These are phyloP conservation scores for Peromyscus nudipes DNA, from an alignment of 2,797 vertebrate genomes.

Conservation along the genomic window DNA sequence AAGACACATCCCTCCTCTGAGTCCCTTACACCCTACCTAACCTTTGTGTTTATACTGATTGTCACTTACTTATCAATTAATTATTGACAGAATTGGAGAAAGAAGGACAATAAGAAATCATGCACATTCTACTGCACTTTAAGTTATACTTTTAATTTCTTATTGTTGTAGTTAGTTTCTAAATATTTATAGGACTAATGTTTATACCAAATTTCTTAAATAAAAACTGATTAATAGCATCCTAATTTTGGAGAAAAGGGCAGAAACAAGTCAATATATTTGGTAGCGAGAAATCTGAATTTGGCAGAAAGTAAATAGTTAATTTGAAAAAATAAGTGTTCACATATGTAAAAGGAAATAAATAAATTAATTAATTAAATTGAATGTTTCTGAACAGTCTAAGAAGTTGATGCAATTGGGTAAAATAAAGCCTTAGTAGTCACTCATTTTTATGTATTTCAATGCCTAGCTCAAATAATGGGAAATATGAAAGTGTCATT, in stretches of 20 bases:
- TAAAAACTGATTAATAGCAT: neutral
- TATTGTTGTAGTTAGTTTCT: neutral
- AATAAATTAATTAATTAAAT: neutral
- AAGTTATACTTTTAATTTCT: neutral
- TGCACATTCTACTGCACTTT: neutral
- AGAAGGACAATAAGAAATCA: neutral
- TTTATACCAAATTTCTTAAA: neutral
- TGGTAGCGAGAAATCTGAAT: neutral
- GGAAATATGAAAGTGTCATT: neutral
- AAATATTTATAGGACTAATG: neutral
- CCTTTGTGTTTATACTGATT: neutral
- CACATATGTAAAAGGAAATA: neutral
- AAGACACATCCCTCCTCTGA: neutral
- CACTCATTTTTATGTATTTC: constrained; percentile 22
- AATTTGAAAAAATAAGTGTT: neutral
- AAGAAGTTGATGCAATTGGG: neutral
- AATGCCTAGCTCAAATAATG: neutral
- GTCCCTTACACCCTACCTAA: neutral
- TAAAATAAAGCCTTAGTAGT: constrained; percentile 1
- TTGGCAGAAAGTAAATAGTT: constrained; percentile 20
- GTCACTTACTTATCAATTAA: neutral
- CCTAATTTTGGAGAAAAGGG: neutral
- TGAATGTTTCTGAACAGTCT: neutral
- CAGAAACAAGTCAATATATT: neutral
- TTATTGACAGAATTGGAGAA: neutral